A percentile compares a stretch with the other conserved stretches of the same genome.
phyloP scores from a whole-genome alignment of 1,140 invertebrate species.

The Formica selysi region DNA sequence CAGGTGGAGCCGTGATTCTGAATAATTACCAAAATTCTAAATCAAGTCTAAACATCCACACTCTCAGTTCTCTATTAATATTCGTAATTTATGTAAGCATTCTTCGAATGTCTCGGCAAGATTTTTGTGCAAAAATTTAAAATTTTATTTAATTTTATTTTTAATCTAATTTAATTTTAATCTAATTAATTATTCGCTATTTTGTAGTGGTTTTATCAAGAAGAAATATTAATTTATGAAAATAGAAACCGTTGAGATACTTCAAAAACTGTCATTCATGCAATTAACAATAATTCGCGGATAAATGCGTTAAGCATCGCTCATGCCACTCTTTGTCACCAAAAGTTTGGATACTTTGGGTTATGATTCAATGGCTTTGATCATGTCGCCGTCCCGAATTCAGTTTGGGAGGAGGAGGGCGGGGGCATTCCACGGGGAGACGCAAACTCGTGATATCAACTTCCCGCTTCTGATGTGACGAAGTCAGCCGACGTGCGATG shows the following conservation, averaged over 20 bases:
- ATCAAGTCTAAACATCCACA: not conserved
- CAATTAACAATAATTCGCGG: constrained; percentile 4
- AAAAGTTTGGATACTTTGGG: constrained; percentile 18
- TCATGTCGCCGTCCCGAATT: constrained; percentile 51
- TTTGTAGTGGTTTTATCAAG: too few relatives aligned
- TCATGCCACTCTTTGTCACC: constrained; percentile 40
- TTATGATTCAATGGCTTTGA: constrained; percentile 43
- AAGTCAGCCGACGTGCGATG: constrained; percentile 20
- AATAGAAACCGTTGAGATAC: not conserved
- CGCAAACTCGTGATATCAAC: constrained; percentile 55
- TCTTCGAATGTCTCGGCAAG: not conserved
- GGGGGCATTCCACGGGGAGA: constrained; percentile 34
- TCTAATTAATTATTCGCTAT: not conserved
- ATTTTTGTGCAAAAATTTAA: not conserved
- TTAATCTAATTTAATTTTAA: not conserved
- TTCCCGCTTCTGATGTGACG: constrained; percentile 17
- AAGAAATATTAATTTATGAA: not conserved
- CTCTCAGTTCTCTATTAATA: constrained; percentile 10
- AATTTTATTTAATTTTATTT: not conserved
- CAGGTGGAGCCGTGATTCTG: too few relatives aligned
- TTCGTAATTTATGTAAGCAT: not conserved
- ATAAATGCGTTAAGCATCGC: not conserved
- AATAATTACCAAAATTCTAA: not conserved
- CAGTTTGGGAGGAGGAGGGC: not conserved
- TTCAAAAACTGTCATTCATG: not conserved